phyloP scores from a whole-genome alignment of 2,797 vertebrate genomes.

The Cyprinodon diabolis region DNA sequence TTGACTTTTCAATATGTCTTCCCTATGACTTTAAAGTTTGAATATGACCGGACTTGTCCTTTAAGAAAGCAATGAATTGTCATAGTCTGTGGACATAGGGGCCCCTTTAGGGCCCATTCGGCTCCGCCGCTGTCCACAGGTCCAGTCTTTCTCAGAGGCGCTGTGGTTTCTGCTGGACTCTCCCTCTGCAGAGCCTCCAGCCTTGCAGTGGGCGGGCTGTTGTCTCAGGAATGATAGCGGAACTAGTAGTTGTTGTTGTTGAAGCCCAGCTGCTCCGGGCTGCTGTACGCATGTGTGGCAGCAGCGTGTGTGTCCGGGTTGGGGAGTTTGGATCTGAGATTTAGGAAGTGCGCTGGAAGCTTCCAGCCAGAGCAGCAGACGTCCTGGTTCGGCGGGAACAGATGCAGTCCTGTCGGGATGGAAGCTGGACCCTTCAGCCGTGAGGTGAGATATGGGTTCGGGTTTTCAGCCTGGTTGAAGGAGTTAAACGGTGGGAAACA shows the following conservation, averaged over 20 bases:
- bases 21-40: too few species aligned
- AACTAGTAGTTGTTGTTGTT: not conserved
- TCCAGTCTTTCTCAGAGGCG: too few species aligned
- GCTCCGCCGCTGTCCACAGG: too few species aligned
- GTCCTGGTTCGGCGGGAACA: not conserved
- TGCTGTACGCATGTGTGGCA: not conserved
- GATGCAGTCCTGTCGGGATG: not conserved
- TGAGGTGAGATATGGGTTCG: not conserved
- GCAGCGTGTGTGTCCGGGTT: not conserved
- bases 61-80: too few species aligned
- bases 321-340: conserved; percentile 1
- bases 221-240: conserved; percentile 1
- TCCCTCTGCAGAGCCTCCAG: too few species aligned
- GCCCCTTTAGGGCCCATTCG: too few species aligned
- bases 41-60: too few species aligned
- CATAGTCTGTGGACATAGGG: too few species aligned
- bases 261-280: not conserved
- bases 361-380: not conserved
- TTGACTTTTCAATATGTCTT: too few species aligned
- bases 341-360: not conserved
- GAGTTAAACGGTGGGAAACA: not conserved
- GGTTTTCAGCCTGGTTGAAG: not conserved
- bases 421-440: not conserved
- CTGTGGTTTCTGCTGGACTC: too few species aligned
- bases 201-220: not conserved